Evolutionary conservation across 2,888 invertebrate species (phyloP), one percentile per base, ranked within the genome.

Genomic region (Blomia tropicalis): DNA sequence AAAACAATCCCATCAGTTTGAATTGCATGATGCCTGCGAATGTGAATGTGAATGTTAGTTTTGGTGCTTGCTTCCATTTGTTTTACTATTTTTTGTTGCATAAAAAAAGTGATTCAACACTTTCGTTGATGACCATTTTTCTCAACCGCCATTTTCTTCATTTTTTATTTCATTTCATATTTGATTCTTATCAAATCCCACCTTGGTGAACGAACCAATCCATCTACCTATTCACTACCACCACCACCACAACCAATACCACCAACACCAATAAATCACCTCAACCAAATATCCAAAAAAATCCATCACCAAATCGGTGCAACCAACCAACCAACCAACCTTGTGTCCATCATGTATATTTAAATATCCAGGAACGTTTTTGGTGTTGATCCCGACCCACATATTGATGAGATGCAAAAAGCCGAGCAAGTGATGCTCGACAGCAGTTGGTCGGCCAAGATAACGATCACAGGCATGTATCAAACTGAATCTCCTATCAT

Each of bases 381-480:
- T 85, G 83, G 84, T 83, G 87, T 90, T 84, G 89, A 89, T 80
- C 87, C 90, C 79, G 89, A 90, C 80, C 88, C 88, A 79, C 91
- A 91, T 83, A 87, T 90, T 80, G 90, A 90, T 83, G 87, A 87
- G 79, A 84, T 92, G 80, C 90, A 91, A 80, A 90, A 91, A 80
- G 90, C 91, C 76, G 88, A 93, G 81, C 86, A 85, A 81, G 85
- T 88, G 81, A 92, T 93, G 79, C 87, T 93, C 77, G 92, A 92
- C 81, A 93, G 93, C 79, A 93, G 92, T 74, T 93, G 93, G 93
- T 92, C 92, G 78, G 91, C 91, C 84, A 93, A 93, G 85, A 90
- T 93, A 82, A 91, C 91, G 79, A 92, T 93, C 77, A 93, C 92
- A 90, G 92, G 92, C 93, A 85, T 62, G 58, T 59, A 62, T 58